phyloP scores from a whole-genome alignment of 2,888 invertebrate genomes.

The Cerceris ruficornis region DNA sequence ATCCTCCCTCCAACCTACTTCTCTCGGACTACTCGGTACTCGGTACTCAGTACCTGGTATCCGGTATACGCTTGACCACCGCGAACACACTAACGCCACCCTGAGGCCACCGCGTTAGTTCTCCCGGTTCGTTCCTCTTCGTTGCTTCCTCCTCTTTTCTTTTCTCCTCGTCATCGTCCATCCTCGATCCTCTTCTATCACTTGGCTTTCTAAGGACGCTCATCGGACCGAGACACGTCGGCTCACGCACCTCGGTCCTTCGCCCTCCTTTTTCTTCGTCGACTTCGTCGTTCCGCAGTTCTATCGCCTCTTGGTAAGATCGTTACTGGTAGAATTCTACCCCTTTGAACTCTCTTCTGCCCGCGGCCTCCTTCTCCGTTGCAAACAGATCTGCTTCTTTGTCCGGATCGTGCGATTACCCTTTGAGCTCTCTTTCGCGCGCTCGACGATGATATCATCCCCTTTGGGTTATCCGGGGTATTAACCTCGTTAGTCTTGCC shows the following conservation, averaged over 20 bases:
- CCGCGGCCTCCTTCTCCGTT: conserved; percentile 24
- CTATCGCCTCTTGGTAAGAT: conserved; percentile 58
- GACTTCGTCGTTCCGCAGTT: conserved; percentile 30
- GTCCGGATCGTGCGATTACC: conserved; percentile 50
- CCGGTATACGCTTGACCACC: conserved; percentile 50
- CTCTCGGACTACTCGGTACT: conserved; percentile 50
- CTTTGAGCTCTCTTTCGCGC: conserved; percentile 11
- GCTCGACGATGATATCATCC: conserved; percentile 16
- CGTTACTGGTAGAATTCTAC: conserved; percentile 59
- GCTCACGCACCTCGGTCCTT: conserved; percentile 58
- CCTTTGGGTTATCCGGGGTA: conserved; percentile 13
- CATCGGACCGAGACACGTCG: conserved; percentile 60
- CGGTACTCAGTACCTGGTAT: conserved; percentile 51
- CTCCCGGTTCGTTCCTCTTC: conserved; percentile 51
- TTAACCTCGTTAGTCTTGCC: background rate
- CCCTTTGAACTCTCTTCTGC: conserved; percentile 45
- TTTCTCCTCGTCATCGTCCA: conserved; percentile 17
- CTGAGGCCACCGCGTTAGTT: conserved; percentile 66
- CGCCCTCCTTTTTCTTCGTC: conserved; percentile 10
- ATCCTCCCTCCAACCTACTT: conserved; percentile 12
- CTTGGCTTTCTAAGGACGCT: conserved; percentile 42
- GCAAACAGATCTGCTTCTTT: conserved; percentile 56
- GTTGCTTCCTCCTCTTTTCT: conserved; percentile 35
- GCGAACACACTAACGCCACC: conserved; percentile 59
- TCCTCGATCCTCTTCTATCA: too few species aligned